Base-by-base conservation (phyloP, 2,113 vertebrate genomes). In the Lates calcarifer region DNA sequence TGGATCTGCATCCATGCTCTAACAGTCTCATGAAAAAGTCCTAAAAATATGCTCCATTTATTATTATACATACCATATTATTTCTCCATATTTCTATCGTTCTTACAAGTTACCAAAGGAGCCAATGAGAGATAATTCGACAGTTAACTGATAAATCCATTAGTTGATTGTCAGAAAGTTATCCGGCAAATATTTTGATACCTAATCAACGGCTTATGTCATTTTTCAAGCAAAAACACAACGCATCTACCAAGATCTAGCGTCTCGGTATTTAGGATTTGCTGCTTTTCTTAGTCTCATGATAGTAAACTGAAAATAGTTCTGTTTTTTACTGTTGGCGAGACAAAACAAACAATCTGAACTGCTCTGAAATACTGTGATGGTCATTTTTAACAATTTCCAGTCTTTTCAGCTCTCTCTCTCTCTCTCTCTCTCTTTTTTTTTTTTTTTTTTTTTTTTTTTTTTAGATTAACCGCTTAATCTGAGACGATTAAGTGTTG, bases 1-100 rank as follows among this genome's bases (percentile, higher is more conserved):
- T 7, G 63, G 5, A 60, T 31, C 73, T 63, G 53, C 62, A 62
- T n/a, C 13, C 20, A 41, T 24, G 43, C 71, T 57, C 31, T 67
- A 6, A 57, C 41, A 20, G 41, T 35, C 2, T 61, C 41, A 49
- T n/a, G 20, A 51, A 51, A 51, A 47, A 43, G 41, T 43, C 41
- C n/a, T n/a, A 10, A 41, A 3, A 12, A 13, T 45, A 45, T 17
- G 14, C 3, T 45, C 43, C 43, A 45, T 3, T 6, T 12, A 45
- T 17, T 45, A 47, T 47, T 6, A n/a, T 41, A 41, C 39, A 41
- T 10, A 2, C 47, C 20, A 22, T 49, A 9, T 49, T 45, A 45
- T 45, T 45, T 41, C n/a, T 13, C 11, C n/a, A 14, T 55, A 1
- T 45, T 4, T 45, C 15, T 6, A 18, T 18, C 6, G 41, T 14